Evolutionary conservation across 64 coral and sea anemone genomes (phyloP), one percentile per base, ranked within the genome.

Genomic region (Montipora capricornis): DNA sequence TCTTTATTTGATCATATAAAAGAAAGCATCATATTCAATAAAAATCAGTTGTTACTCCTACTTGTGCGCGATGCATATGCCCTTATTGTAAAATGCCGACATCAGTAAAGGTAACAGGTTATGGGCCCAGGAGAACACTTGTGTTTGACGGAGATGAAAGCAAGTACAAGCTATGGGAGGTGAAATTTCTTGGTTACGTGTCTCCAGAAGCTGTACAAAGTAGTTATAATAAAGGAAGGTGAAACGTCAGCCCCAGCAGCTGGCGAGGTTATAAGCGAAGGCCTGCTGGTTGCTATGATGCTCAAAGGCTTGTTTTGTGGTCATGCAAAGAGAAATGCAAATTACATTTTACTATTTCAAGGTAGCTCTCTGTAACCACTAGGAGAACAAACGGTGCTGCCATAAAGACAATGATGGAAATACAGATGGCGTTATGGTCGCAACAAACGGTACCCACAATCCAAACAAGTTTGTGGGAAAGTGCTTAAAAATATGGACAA

Each of bases 71-170:
- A 26, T 26, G 24, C 24, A 26, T 26, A 26, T 26, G 24, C 24
- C 24, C 24, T 26, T 26, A 26, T 26, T 26, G 24, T 26, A 26
- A 53, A 53, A 53, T 53, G 51, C 5, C 51, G 51, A 53, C 51
- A 26, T 26, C 51, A 53, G 8, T n/a, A 26, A 26, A 26, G 24
- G 24, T 20, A 80, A 47, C 78, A 80, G 79, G 79, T 81, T 81
- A 81, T 81, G 79, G 79, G 79, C 79, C 79, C 79, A 81, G 79
- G 79, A 81, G 79, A 60, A 52, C 79, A 60, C 79, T 81, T 49
- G 5, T 81, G 16, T 81, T 81, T 81, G 79, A 82, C 80, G 46
- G 80, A 1, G 80, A 82, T 37, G 80, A 82, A 24, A 82, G 46
- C 26, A 82, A 64, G 26, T 82, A 82, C 59, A 9, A 82, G 46